Conservation (phyloP, 2,797 vertebrate species). For the Danio choprae region DNA sequence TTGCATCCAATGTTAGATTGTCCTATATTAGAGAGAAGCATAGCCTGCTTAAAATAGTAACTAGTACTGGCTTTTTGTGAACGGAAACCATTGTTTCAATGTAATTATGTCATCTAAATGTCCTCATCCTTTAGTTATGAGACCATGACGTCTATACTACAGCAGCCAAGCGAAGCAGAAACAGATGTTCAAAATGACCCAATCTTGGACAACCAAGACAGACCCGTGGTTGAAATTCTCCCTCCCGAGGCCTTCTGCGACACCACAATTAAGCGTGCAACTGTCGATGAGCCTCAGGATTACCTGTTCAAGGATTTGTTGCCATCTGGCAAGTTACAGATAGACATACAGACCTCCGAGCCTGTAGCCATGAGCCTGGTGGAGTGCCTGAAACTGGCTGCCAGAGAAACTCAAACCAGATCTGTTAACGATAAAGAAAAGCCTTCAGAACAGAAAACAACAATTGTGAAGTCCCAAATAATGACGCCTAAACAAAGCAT, state of each 20-base stretch:
- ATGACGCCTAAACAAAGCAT: conserved; percentile 8
- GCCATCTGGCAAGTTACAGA: conserved; percentile 15
- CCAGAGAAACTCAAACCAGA: conserved; percentile 64
- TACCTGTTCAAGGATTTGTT: conserved; percentile 15
- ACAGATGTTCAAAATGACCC: conserved; percentile 32
- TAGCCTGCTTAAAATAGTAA: conserved; percentile 7
- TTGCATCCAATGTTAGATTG: conserved; percentile 1
- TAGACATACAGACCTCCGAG: not conserved
- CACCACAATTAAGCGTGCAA: conserved; percentile 26
- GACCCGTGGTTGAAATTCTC: conserved; percentile 48
- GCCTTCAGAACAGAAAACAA: not conserved
- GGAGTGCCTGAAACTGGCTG: conserved; percentile 63
- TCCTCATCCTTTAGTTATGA: conserved; percentile 66
- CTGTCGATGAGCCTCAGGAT: conserved; percentile 23
- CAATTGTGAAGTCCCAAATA: not conserved
- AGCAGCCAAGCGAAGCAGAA: conserved; percentile 53
- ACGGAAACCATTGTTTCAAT: not conserved
- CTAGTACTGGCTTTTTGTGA: not conserved
- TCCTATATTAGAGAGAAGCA: conserved; percentile 7
- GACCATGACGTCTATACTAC: conserved; percentile 63
- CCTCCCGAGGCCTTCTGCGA: conserved; percentile 57
- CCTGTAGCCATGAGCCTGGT: conserved; percentile 54
- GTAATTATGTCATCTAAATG: conserved; percentile 48
- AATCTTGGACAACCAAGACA: conserved; percentile 23
- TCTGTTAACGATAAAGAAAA: conserved; percentile 11